Evolutionary conservation across 2,113 vertebrate genomes (phyloP).

Genomic region (Muntiacus reevesi): DNA sequence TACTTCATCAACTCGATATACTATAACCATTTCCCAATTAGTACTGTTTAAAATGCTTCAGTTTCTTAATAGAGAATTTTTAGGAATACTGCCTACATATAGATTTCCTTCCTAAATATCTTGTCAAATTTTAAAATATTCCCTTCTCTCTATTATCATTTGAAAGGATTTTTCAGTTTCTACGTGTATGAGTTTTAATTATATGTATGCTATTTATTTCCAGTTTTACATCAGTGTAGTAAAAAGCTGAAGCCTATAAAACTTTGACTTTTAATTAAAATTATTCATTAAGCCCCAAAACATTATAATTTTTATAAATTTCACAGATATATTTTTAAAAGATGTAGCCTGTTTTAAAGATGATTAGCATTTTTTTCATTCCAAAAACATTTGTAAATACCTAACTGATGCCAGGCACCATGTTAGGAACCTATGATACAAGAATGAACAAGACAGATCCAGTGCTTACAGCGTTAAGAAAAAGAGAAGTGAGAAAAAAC

Average conservation of each 20-base stretch:
- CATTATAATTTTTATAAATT: conserved; percentile 8
- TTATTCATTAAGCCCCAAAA: conserved; percentile 9
- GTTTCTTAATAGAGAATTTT: background rate
- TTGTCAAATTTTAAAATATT: background rate
- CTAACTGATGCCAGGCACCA: background rate
- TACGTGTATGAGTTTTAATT: background rate
- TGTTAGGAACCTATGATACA: background rate
- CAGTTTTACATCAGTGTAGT: background rate
- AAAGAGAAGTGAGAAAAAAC: background rate
- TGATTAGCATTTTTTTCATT: background rate
- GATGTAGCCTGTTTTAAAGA: background rate
- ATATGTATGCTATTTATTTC: conserved; percentile 4
- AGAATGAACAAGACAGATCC: background rate
- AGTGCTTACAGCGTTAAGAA: background rate
- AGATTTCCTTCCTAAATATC: background rate
- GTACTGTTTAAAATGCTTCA: background rate
- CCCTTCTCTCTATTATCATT: background rate
- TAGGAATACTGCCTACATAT: background rate
- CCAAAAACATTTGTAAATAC: background rate
- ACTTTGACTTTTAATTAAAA: conserved; percentile 12
- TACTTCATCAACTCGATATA: background rate
- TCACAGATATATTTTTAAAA: background rate
- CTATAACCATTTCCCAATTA: background rate
- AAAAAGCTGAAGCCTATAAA: background rate
- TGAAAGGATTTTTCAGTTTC: conserved; percentile 27